These are phyloP conservation scores for Pocillopora meandrina DNA, from an alignment of 92 coral and sea anemone species.

Conservation along the genomic window DNA sequence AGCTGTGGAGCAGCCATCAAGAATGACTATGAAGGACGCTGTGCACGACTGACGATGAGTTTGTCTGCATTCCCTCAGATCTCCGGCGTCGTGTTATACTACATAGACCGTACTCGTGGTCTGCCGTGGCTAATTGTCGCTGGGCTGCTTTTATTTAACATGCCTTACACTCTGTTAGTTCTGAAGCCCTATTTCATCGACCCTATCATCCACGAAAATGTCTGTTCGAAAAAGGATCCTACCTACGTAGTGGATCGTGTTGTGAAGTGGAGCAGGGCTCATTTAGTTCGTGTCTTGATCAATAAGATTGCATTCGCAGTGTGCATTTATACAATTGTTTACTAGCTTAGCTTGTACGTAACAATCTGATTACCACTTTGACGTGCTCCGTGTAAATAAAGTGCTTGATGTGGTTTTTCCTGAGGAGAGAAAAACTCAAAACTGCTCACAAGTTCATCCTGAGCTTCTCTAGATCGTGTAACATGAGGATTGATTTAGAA, in stretches of 20 bases:
- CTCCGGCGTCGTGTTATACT: conserved; percentile 34
- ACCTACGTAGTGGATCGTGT: conserved; percentile 43
- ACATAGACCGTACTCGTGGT: conserved; percentile 37
- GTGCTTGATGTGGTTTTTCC: too few relatives aligned
- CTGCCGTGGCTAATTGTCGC: conserved; percentile 72
- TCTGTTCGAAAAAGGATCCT: conserved; percentile 62
- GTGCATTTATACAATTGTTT: conserved; percentile 43
- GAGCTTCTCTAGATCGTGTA: too few relatives aligned
- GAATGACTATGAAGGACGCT: conserved; percentile 67
- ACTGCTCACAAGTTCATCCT: too few relatives aligned
- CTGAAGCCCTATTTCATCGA: conserved; percentile 65
- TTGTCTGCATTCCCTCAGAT: conserved; percentile 65
- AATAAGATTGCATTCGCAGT: conserved; percentile 46
- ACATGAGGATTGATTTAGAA: too few relatives aligned
- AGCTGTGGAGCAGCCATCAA: conserved; percentile 70
- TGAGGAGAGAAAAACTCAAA: too few relatives aligned
- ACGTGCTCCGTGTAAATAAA: not conserved
- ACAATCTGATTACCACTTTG: not conserved
- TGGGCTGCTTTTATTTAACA: conserved; percentile 47
- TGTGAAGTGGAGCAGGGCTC: conserved; percentile 59
- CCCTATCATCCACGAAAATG: conserved; percentile 54
- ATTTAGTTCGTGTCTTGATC: conserved; percentile 53
- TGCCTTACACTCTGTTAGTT: conserved; percentile 62
- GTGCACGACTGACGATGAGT: conserved; percentile 54
- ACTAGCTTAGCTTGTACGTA: not conserved